phyloP scores from a whole-genome alignment of 30 jellyfish, hydroid and myxozoan genomes.

The Chrysaora quinquecirrha region DNA sequence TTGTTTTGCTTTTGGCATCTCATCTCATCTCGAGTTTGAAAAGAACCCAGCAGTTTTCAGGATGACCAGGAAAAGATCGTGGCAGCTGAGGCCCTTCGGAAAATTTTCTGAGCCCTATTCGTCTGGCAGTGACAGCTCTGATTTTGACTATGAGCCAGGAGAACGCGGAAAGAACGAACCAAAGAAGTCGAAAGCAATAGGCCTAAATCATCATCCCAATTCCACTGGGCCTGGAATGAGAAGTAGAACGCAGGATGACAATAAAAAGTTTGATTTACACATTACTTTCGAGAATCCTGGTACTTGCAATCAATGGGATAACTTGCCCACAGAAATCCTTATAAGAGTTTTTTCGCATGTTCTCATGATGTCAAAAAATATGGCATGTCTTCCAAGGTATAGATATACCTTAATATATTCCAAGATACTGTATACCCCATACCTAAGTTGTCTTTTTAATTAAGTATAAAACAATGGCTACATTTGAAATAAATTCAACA shows the following conservation, averaged over 20 bases:
- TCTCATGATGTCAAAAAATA: neutral
- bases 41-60: too few species aligned
- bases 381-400: conserved; percentile 30
- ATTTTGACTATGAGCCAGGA: conserved; percentile 50
- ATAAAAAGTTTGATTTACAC: neutral
- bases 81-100: conserved; percentile 51
- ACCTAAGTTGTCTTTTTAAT: neutral
- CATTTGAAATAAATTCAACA: too few species aligned
- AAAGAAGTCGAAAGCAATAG: neutral
- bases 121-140: conserved; percentile 66
- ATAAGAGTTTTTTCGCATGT: conserved; percentile 32
- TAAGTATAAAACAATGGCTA: too few species aligned
- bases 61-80: neutral
- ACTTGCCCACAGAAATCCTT: conserved; percentile 37
- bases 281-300: too few species aligned
- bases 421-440: neutral
- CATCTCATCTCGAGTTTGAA: too few species aligned
- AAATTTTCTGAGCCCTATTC: conserved; percentile 30
- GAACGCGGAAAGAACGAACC: neutral
- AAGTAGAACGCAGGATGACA: neutral
- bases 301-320: conserved; percentile 10
- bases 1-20: too few species aligned
- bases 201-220: neutral
- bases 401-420: neutral
- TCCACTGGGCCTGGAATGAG: neutral